Conservation (phyloP, 2,888 invertebrate genomes). For the Lamellibrachia columna region DNA sequence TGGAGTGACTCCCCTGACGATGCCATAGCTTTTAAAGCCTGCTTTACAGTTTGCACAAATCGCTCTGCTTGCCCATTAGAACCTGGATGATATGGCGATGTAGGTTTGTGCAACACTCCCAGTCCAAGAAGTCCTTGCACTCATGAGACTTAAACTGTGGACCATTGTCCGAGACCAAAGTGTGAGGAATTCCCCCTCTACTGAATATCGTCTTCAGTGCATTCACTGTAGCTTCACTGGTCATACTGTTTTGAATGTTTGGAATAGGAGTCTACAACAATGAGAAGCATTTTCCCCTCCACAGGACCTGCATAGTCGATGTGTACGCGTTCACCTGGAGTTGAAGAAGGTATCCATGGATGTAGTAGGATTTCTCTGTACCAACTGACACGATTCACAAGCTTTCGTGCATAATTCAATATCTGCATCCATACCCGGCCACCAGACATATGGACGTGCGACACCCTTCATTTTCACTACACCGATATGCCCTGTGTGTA, state of each 20-base stretch:
- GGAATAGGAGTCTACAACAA: not conserved
- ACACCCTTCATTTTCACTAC: conserved; percentile 13
- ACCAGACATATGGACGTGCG: not conserved
- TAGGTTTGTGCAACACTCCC: too few species aligned
- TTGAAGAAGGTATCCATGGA: not conserved
- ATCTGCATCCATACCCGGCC: not conserved
- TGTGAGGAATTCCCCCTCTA: not conserved
- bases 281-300: not conserved
- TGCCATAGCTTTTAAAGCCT: too few species aligned
- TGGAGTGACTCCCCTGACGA: too few species aligned
- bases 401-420: too few species aligned
- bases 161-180: not conserved
- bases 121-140: too few species aligned
- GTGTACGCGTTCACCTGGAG: not conserved
- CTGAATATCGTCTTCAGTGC: not conserved
- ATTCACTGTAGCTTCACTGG: not conserved
- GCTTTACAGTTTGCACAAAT: too few species aligned
- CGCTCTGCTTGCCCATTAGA: too few species aligned
- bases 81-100: too few species aligned
- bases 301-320: conserved; percentile 18
- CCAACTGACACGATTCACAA: too few species aligned
- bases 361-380: not conserved
- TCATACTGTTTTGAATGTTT: not conserved
- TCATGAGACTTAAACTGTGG: too few species aligned
- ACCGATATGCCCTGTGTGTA: not conserved